A percentile compares a stretch with the other conserved stretches of the same genome.
Conservation (phyloP, 2,888 invertebrate species). For the Habrosyne pyritoides region DNA sequence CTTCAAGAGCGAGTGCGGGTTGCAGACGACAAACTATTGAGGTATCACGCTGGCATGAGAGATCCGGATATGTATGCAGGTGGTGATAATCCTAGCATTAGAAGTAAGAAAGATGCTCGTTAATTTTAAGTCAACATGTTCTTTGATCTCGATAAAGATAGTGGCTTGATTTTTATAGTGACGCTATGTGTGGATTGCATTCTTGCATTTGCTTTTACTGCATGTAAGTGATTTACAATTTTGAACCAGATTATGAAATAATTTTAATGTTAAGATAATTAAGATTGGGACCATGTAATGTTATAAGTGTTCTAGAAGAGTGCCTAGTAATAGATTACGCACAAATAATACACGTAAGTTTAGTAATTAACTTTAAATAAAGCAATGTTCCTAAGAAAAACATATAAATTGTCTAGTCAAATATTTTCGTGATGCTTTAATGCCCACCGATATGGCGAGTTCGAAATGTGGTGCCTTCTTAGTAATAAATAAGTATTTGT, state of each 20-base stretch:
- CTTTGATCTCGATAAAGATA: neutral
- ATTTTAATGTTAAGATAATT: conserved; percentile 12
- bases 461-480: conserved; percentile 51
- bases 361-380: conserved; percentile 26
- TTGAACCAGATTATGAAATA: conserved; percentile 10
- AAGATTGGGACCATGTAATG: conserved; percentile 42
- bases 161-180: neutral
- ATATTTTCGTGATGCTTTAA: conserved; percentile 38
- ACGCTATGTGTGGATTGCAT: neutral
- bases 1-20: conserved; percentile 65
- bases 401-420: conserved; percentile 53
- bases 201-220: neutral
- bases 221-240: neutral
- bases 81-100: conserved; percentile 55
- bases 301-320: conserved; percentile 40
- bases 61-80: conserved; percentile 59
- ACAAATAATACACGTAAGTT: conserved; percentile 23
- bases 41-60: conserved; percentile 54
- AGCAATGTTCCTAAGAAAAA: conserved; percentile 23
- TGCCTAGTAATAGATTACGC: conserved; percentile 32
- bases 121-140: conserved; percentile 22
- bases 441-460: conserved; percentile 23
- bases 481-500: conserved; percentile 53
- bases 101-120: conserved; percentile 46
- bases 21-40: conserved; percentile 66